Percentiles rank a stretch among this genome's conserved stretches.
These are phyloP conservation scores for Eilema griseolum DNA, from an alignment of 2,888 invertebrate genomes.

Conservation along the genomic window DNA sequence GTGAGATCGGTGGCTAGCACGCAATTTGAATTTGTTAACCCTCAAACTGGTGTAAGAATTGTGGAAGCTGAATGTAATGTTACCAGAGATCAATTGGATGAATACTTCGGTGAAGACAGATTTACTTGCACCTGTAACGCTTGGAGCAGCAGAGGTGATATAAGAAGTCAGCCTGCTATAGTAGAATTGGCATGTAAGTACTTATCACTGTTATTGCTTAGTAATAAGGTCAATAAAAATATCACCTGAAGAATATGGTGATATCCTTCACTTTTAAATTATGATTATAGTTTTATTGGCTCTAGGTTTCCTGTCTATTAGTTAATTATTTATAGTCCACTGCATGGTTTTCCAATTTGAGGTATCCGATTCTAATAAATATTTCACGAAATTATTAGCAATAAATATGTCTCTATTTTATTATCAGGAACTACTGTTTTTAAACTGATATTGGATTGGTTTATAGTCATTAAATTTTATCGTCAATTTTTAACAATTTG, in stretches of 20 bases:
- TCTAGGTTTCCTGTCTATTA: not conserved
- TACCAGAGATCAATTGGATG: conserved; percentile 96
- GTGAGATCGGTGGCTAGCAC: conserved; percentile 89
- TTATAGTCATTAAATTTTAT: not conserved
- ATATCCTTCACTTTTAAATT: not conserved
- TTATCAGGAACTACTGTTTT: not conserved
- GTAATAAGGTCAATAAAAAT: not conserved
- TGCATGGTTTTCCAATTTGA: not conserved
- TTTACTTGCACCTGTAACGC: conserved; percentile 98
- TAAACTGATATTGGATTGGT: not conserved
- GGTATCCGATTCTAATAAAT: not conserved
- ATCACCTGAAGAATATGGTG: not conserved
- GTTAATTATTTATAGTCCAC: not conserved
- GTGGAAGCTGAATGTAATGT: conserved; percentile 96
- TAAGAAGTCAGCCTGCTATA: conserved; percentile 95
- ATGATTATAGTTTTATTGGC: too few relatives aligned
- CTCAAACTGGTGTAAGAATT: conserved; percentile 95
- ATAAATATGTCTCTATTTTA: not conserved
- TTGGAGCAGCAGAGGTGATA: conserved; percentile 95
- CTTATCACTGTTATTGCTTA: not conserved
- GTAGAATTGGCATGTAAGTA: conserved; percentile 98
- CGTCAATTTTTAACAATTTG: not conserved
- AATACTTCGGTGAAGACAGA: conserved; percentile 95
- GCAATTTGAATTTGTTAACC: conserved; percentile 95
- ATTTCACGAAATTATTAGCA: not conserved